Conservation (phyloP, 2,888 invertebrate species). For the Ariolimax columbianus region DNA sequence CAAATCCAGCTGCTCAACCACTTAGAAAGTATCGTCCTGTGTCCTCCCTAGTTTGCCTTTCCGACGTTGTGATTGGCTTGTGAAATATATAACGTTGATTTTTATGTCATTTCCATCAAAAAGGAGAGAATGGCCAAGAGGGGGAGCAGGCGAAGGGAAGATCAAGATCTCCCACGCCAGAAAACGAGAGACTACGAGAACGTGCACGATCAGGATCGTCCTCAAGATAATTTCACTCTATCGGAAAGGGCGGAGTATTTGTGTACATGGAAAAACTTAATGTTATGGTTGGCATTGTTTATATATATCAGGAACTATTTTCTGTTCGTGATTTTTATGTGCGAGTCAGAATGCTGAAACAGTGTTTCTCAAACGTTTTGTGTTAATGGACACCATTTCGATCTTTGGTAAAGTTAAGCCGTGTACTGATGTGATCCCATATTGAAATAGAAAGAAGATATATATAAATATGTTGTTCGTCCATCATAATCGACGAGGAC, state of each 20-base stretch:
- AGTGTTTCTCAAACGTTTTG: too few species aligned
- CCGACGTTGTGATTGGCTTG: too few species aligned
- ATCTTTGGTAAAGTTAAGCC: too few species aligned
- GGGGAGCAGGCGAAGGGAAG: conserved; percentile 25
- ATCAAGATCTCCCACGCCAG: conserved; percentile 52
- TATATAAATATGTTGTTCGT: too few species aligned
- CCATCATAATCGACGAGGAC: too few species aligned
- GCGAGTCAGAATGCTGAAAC: not conserved
- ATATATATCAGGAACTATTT: not conserved
- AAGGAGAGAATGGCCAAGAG: conserved; percentile 52
- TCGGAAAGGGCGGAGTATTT: not conserved
- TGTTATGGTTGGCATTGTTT: not conserved
- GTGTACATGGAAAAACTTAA: not conserved
- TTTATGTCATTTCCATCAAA: not conserved
- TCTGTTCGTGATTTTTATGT: not conserved
- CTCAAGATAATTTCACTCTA: conserved; percentile 47
- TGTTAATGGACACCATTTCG: too few species aligned
- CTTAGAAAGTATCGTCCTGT: too few species aligned
- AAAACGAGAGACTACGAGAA: conserved; percentile 43
- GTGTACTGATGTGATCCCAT: too few species aligned
- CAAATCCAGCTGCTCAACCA: too few species aligned
- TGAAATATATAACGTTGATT: not conserved
- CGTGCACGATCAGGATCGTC: conserved; percentile 61
- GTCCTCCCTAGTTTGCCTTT: too few species aligned
- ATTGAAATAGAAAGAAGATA: too few species aligned